Conservation (phyloP, 1,140 invertebrate species). For the Notospermus geniculatus region DNA sequence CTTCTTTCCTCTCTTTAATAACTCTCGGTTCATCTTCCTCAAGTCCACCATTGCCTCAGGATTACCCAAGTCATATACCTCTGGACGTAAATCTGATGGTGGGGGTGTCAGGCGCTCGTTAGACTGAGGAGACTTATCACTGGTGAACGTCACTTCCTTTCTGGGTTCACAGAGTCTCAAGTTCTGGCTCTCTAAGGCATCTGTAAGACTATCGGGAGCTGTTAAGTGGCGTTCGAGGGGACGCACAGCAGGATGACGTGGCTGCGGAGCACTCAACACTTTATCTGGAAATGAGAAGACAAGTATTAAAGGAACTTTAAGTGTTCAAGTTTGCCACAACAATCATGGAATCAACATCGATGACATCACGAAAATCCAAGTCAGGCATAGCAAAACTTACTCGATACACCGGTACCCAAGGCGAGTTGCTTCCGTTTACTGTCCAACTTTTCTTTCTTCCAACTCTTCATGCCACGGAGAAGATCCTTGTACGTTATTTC, state of each 20-base stretch:
- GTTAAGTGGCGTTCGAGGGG: too few relatives aligned
- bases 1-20: slow-evolving; percentile 9
- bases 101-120: too few relatives aligned
- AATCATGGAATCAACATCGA: background rate
- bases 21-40: slow-evolving; percentile 20
- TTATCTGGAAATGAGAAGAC: background rate
- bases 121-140: too few relatives aligned
- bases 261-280: too few relatives aligned
- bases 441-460: slow-evolving; percentile 37
- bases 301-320: background rate
- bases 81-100: too few relatives aligned
- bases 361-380: too few relatives aligned
- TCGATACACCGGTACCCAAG: background rate
- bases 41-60: slow-evolving; percentile 47
- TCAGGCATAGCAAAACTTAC: background rate
- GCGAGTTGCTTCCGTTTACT: slow-evolving; percentile 4
- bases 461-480: slow-evolving; percentile 37
- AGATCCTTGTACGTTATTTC: slow-evolving; percentile 46
- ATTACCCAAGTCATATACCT: too few relatives aligned
- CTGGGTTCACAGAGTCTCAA: too few relatives aligned
- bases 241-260: too few relatives aligned
- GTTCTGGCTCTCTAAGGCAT: too few relatives aligned
- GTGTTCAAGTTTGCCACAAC: background rate
- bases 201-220: too few relatives aligned
- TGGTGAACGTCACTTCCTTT: too few relatives aligned